phyloP scores from a whole-genome alignment of 1,140 invertebrate genomes.

The Drosophila mauritiana region DNA sequence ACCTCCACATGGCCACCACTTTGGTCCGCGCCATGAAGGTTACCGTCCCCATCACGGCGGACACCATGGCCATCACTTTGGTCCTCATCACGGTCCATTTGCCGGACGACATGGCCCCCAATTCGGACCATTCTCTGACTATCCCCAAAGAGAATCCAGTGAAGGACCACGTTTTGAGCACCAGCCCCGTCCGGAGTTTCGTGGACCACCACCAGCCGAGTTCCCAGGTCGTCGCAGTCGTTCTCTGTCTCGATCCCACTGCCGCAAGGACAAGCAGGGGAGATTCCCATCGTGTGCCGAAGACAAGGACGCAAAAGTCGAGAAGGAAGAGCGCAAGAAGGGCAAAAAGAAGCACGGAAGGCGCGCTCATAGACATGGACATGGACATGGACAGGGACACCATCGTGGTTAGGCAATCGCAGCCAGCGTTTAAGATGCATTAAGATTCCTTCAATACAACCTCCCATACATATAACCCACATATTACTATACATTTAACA shows the following conservation, averaged over 20 bases:
- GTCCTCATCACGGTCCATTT: neutral
- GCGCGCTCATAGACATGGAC: neutral
- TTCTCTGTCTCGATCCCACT: slow-evolving; percentile 15
- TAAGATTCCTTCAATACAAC: slow-evolving; percentile 9
- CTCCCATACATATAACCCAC: neutral
- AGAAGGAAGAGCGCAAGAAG: slow-evolving; percentile 6
- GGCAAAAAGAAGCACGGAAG: slow-evolving; percentile 3
- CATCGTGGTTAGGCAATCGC: neutral
- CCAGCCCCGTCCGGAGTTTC: neutral
- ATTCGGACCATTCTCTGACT: neutral
- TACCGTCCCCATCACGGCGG: slow-evolving; percentile 5
- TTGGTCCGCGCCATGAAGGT: slow-evolving; percentile 3
- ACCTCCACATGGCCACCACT: neutral
- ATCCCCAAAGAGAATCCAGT: neutral
- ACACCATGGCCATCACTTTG: neutral
- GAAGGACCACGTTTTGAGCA: slow-evolving; percentile 1
- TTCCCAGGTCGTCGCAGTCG: slow-evolving; percentile 9
- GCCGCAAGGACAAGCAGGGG: neutral
- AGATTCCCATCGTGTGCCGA: neutral
- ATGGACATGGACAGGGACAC: neutral
- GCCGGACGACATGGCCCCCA: neutral
- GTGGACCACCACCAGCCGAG: neutral
- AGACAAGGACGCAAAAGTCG: neutral
- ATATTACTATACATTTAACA: neutral
- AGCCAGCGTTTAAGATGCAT: neutral